Evolutionary conservation across 2,888 invertebrate genomes (phyloP), one percentile per base, ranked within the genome.

Genomic region (Sceliomorpha sp.): DNA sequence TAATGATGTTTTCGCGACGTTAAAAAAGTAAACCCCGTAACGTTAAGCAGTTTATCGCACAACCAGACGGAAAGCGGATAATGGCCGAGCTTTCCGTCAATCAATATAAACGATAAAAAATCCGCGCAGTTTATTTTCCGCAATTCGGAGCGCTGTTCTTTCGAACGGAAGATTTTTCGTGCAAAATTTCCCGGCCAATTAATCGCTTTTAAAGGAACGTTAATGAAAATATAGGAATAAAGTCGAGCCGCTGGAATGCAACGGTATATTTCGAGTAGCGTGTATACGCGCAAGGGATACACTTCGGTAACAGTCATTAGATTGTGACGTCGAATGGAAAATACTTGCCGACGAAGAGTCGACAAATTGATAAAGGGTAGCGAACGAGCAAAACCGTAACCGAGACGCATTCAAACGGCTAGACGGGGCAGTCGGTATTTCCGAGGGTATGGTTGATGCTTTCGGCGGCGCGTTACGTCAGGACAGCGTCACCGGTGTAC

Each of bases 401-500:
- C 48, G 42, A 66, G 53, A 42, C 48, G 56, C 60, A 58, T 62
- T 66, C 64, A 56, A 62, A 60, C 58, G 56, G 44, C 60, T 29
- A 58, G 53, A 62, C 51, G 59, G 55, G 44, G 56, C 56, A 60
- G 55, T 63, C 32, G 64, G 60, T 66, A 53, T 67, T 64, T 70
- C 58, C 48, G 66, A 59, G 74, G 69, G 70, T 71, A 72, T n/a
- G 78, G 69, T 63, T 68, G 51, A 74, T 75, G 78, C 75, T 81
- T 77, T 79, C 76, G 78, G 78, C 66, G 75, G 73, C 74, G 72
- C 75, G 73, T 75, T 76, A 73, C 69, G 62, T 56, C 72, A 68
- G 70, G 75, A 69, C 75, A 77, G 76, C 77, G 78, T 71, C 67
- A 79, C 79, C 76, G 80, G 81, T 83, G 82, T 84, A 83, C 83